Percentiles rank a stretch among this genome's conserved stretches.
phyloP scores from a whole-genome alignment of 2,113 vertebrate species.

The Felis catus region DNA sequence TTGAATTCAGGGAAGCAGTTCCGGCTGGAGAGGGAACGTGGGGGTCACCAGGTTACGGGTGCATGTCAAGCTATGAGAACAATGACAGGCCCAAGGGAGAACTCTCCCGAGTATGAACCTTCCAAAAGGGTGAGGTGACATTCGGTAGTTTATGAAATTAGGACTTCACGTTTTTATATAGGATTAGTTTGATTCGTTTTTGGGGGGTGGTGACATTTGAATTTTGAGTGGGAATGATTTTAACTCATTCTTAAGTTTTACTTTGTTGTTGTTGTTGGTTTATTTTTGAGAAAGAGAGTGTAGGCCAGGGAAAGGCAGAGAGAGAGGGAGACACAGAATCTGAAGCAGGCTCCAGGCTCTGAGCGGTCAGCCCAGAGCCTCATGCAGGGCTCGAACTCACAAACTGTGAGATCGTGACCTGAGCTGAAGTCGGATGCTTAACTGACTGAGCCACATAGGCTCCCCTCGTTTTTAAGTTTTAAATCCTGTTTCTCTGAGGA shows the following conservation, averaged over 20 bases:
- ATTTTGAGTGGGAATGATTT: background rate
- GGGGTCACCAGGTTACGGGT: background rate
- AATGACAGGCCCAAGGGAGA: background rate
- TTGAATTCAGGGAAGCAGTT: background rate
- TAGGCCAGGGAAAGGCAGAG: no score
- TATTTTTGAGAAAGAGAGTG: no score
- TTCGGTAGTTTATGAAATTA: background rate
- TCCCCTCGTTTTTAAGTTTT: background rate
- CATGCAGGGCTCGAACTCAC: no score
- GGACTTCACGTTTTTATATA: background rate
- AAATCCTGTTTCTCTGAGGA: slow-evolving; percentile 23
- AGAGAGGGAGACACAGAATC: no score
- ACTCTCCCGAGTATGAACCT: background rate
- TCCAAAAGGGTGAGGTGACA: background rate
- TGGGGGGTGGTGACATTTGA: background rate
- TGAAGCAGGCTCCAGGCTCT: no score
- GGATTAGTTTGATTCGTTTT: background rate
- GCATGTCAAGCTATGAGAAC: background rate
- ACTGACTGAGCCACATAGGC: no score
- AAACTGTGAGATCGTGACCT: no score
- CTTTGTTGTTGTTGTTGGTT: no score
- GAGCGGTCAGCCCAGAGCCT: no score
- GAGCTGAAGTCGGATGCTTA: no score
- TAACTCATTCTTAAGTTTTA: background rate
- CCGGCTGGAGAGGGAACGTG: background rate